phyloP scores from a whole-genome alignment of 2,113 vertebrate genomes.

The Spizaetus ornatus region DNA sequence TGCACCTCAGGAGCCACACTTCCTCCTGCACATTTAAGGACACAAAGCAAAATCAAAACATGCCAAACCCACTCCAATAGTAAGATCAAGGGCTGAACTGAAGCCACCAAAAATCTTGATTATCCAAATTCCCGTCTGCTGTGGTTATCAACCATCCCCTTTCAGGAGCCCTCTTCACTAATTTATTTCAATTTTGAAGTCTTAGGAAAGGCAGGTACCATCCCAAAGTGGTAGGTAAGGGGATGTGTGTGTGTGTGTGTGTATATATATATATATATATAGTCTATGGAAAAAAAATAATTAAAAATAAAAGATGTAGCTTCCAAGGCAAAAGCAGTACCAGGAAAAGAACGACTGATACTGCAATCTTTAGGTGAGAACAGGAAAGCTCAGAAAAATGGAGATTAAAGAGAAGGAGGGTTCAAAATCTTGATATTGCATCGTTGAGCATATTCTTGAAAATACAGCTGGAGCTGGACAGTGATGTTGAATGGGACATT shows the following conservation, averaged over 20 bases:
- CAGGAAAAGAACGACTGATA: not conserved
- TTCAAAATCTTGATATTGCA: not conserved
- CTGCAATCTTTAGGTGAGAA: not conserved
- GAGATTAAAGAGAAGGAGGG: not conserved
- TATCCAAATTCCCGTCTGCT: not conserved
- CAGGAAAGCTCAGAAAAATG: not conserved
- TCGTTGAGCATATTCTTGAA: not conserved
- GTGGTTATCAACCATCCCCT: not conserved
- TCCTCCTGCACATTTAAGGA: not conserved
- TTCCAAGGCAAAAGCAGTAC: not conserved
- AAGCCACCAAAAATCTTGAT: not conserved
- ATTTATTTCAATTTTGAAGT: not conserved
- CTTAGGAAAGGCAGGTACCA: not conserved
- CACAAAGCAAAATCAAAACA: constrained; percentile 2
- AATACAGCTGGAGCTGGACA: not conserved
- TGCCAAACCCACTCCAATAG: not conserved
- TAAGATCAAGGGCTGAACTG: not conserved
- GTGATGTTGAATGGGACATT: not conserved
- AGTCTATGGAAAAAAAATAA: not conserved
- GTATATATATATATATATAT: no score
- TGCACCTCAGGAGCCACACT: not conserved
- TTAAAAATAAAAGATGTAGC: not conserved
- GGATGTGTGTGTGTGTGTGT: not conserved
- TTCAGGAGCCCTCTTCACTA: not conserved
- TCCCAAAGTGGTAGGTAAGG: not conserved